Evolutionary conservation across 2,113 vertebrate genomes (phyloP).

Genomic region (Urocolius indicus): DNA sequence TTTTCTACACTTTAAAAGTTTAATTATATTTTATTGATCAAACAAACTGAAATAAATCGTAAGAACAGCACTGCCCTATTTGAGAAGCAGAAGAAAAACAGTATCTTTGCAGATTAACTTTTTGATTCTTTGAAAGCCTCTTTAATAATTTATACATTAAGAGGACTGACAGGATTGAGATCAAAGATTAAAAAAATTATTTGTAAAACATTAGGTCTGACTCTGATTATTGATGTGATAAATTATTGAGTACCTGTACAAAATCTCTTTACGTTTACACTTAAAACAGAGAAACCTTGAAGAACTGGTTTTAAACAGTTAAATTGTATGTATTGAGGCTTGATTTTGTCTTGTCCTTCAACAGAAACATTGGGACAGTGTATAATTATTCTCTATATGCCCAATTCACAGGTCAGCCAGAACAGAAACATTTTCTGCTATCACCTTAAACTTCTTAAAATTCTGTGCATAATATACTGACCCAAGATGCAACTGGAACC

Average conservation of each 20-base stretch:
- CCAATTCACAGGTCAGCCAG: not conserved
- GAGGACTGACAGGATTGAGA: conserved; percentile 56
- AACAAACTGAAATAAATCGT: conserved; percentile 1
- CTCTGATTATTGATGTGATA: conserved; percentile 63
- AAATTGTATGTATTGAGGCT: not conserved
- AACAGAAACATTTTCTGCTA: not conserved
- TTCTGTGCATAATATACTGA: not conserved
- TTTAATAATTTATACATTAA: conserved; percentile 70
- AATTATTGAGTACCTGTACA: conserved; percentile 55
- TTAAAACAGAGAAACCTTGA: conserved; percentile 51
- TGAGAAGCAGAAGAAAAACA: conserved; percentile 27
- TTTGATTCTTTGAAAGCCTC: conserved; percentile 11
- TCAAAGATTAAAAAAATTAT: conserved; percentile 52
- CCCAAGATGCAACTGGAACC: not conserved
- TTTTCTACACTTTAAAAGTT: conserved; percentile 26
- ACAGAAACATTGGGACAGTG: not conserved
- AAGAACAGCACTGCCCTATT: conserved; percentile 24
- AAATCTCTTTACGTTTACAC: not conserved
- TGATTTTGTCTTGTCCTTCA: conserved; percentile 29
- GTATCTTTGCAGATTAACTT: conserved; percentile 34
- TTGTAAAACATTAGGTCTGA: conserved; percentile 62
- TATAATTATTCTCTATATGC: not conserved
- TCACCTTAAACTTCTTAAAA: not conserved
- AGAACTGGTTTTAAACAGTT: conserved; percentile 47
- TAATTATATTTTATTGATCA: conserved; percentile 72